Conservation (phyloP, 2,888 invertebrate species). For the Junonia oenone region DNA sequence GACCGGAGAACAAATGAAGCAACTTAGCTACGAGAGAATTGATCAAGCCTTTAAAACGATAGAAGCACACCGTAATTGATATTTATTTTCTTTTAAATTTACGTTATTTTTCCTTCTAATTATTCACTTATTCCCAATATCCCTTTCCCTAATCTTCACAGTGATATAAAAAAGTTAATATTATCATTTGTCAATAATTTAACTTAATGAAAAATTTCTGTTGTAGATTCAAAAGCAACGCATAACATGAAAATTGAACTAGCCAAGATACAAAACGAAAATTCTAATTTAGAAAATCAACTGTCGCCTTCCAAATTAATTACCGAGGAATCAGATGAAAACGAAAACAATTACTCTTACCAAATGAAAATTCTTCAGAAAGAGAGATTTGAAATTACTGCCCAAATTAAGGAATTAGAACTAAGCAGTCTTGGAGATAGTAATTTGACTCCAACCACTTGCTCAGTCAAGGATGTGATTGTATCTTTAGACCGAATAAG, state of each 20-base stretch:
- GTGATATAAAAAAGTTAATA: no score
- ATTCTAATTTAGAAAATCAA: constrained; percentile 46
- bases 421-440: constrained; percentile 54
- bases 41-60: constrained; percentile 49
- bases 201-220: constrained; percentile 9
- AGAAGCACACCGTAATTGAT: constrained; percentile 61
- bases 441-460: constrained; percentile 42
- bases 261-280: constrained; percentile 50
- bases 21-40: constrained; percentile 46
- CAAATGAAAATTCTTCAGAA: constrained; percentile 46
- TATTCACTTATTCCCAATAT: no score
- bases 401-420: constrained; percentile 59
- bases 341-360: constrained; percentile 45
- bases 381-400: constrained; percentile 52
- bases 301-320: constrained; percentile 44
- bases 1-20: constrained; percentile 53
- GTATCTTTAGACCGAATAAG: constrained; percentile 51
- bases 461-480: constrained; percentile 47
- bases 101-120: not conserved
- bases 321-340: constrained; percentile 42
- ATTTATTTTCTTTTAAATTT: not conserved
- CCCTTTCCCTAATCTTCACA: no score
- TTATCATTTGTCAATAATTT: no score
- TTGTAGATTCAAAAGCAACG: constrained; percentile 64
- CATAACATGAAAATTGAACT: constrained; percentile 67